Evolutionary conservation across 2,888 invertebrate species (phyloP).

Genomic region (Drosophila sordidapex): DNA sequence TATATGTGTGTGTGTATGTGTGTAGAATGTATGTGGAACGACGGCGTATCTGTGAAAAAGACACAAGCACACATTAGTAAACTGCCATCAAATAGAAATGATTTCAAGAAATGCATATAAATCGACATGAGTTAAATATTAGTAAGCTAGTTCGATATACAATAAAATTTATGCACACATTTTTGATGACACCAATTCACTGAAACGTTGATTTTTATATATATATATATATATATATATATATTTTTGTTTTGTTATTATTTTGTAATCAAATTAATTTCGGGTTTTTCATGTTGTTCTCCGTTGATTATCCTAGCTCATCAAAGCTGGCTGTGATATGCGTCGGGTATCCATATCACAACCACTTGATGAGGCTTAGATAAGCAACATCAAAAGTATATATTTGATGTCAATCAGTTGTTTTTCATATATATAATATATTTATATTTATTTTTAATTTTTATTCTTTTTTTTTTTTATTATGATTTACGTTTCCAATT

Average conservation of each 20-base stretch:
- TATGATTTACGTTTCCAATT: slow-evolving; percentile 1
- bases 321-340: slow-evolving; percentile 99
- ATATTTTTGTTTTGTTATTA: neutral
- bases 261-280: neutral
- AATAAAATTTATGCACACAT: slow-evolving; percentile 22
- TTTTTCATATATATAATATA: neutral
- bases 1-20: slow-evolving; percentile 9
- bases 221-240: slow-evolving; percentile 10
- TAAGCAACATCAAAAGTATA: slow-evolving; percentile 83
- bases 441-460: neutral
- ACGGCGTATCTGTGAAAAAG: slow-evolving; percentile 66
- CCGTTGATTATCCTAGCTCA: slow-evolving; percentile 88
- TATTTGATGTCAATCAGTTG: slow-evolving; percentile 40
- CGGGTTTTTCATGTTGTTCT: slow-evolving; percentile 70
- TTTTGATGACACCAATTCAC: slow-evolving; percentile 29
- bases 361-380: slow-evolving; percentile 91
- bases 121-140: slow-evolving; percentile 4
- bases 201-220: slow-evolving; percentile 19
- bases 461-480: neutral
- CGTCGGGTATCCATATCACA: slow-evolving; percentile 90
- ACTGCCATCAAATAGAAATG: neutral
- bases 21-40: slow-evolving; percentile 49
- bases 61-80: slow-evolving; percentile 47
- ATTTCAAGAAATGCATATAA: slow-evolving; percentile 19
- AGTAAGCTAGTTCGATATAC: neutral